phyloP scores from a whole-genome alignment of 2,797 vertebrate species.

The Varecia variegata region DNA sequence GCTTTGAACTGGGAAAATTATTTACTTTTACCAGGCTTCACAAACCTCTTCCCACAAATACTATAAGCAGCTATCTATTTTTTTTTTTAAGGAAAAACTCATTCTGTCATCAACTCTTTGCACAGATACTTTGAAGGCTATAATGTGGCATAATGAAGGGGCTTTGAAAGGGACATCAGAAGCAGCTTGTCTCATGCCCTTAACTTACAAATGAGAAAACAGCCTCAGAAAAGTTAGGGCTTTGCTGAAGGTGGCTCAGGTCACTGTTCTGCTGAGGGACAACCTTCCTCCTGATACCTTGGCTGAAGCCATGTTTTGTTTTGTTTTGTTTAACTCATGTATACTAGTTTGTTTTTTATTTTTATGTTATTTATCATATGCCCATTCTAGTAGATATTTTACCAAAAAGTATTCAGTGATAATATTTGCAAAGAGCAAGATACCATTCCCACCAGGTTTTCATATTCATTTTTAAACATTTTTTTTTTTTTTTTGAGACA shows the following conservation, averaged over 20 bases:
- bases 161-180: background rate
- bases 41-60: background rate
- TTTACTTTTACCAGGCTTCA: background rate
- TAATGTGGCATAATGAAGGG: background rate
- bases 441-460: background rate
- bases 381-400: background rate
- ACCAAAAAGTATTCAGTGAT: background rate
- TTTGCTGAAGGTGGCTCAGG: background rate
- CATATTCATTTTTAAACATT: too few relatives aligned
- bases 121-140: background rate
- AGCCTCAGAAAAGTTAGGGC: background rate
- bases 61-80: background rate
- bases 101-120: background rate
- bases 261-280: background rate
- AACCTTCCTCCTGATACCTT: background rate
- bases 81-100: background rate
- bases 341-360: background rate
- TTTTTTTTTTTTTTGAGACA: too few relatives aligned
- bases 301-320: background rate
- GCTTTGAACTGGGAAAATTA: background rate
- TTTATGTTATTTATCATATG: background rate
- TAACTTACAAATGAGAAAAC: background rate
- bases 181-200: background rate
- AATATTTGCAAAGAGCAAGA: background rate
- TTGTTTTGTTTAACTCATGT: background rate